Evolutionary conservation across 1,140 invertebrate species (phyloP).

Genomic region (Ephestia elutella): DNA sequence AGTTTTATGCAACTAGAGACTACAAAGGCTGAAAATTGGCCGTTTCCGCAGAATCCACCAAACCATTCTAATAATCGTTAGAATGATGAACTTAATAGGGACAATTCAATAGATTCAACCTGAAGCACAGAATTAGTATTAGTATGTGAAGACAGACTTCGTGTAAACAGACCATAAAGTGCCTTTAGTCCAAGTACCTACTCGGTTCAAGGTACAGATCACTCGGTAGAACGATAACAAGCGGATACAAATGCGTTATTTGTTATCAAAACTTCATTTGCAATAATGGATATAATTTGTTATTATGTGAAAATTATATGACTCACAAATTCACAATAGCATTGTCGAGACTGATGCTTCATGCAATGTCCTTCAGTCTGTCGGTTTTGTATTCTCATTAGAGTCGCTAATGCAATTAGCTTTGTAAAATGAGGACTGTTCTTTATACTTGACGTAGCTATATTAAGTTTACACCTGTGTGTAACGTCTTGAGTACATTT

Average conservation of each 20-base stretch:
- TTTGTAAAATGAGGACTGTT: neutral
- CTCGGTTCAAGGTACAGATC: neutral
- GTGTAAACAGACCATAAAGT: too few relatives aligned
- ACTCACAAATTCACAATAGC: neutral
- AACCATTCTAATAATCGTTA: too few relatives aligned
- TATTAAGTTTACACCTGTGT: too few relatives aligned
- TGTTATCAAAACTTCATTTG: constrained; percentile 8
- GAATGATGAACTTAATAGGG: too few relatives aligned
- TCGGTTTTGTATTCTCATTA: neutral
- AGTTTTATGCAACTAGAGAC: too few relatives aligned
- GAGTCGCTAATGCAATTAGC: neutral
- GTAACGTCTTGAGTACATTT: too few relatives aligned
- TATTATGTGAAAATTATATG: neutral
- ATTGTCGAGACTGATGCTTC: neutral
- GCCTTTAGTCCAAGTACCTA: too few relatives aligned
- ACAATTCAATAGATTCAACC: too few relatives aligned
- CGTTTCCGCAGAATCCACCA: too few relatives aligned
- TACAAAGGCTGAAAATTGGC: too few relatives aligned
- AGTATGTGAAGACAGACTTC: too few relatives aligned
- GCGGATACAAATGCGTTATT: constrained; percentile 1
- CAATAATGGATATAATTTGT: neutral
- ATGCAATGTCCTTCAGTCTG: neutral
- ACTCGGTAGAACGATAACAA: neutral
- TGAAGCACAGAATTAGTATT: too few relatives aligned
- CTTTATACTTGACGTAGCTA: neutral